Evolutionary conservation across 2,888 invertebrate species (phyloP), one percentile per base, ranked within the genome.

Genomic region (Mesorhabditis sp.): DNA sequence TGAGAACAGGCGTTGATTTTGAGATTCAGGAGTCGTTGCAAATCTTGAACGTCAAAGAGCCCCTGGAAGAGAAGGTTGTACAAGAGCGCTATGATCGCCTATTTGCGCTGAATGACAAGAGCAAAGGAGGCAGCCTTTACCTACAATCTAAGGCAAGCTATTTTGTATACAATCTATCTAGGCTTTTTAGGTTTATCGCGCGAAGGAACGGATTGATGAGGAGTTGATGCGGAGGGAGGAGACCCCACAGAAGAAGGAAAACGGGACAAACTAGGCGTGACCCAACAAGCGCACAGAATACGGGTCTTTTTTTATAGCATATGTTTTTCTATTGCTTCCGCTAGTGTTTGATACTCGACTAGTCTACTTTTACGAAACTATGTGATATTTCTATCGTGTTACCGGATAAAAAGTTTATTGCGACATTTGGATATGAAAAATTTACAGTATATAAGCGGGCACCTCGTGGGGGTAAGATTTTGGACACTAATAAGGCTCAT

Each of bases 91-190:
- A 91, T 86, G 91, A 95, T 67, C 92, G 92, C 84, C 89, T 98
- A 45, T 95, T 95, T 88, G 89, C 90, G 73, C 90, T 91, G 0
- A 98, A 98, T 86, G 96, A 97, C 70, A 94, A 94, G 86, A 84
- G 91, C 0, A 93, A 92, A 87, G 95, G 96, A 65, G 96, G 97
- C 10, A 95, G 95, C 0, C 93, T 98, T 85, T 98, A 98, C 87
- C 86, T 98, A 72, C 97, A 97, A 87, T 96, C 96, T 0, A 99
- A 98, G 90, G 92, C 97, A 43, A 4, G 63, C 28, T 67, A 44
- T n/a, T 43, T 28, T 10, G 4, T 28, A 2, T 28, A 28, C 7
- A 73, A 43, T 28, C 10, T 13, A 28, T 13, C 28, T 15, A 42
- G 5, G 42, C 28, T 43, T 80, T 85, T 13, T 80, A 88, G 88